Conservation (phyloP, 2,113 vertebrate species). For the Chiloscyllium plagiosum region DNA sequence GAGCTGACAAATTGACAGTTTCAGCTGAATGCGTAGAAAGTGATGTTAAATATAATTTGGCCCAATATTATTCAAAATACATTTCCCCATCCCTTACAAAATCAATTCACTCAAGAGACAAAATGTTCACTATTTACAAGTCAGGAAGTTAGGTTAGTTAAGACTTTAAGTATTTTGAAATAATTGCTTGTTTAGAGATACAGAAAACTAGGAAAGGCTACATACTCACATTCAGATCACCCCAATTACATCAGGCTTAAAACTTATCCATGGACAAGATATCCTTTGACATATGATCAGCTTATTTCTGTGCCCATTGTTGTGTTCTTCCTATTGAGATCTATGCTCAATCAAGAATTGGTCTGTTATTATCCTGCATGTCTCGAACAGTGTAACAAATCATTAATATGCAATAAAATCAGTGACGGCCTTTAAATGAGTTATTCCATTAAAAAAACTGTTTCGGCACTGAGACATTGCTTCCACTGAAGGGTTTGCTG, state of each 20-base stretch:
- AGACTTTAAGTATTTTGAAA: not conserved
- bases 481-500: not conserved
- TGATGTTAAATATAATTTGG: not conserved
- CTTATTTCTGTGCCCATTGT: not conserved
- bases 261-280: not conserved
- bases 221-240: not conserved
- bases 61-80: not conserved
- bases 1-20: not conserved
- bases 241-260: not conserved
- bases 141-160: not conserved
- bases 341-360: not conserved
- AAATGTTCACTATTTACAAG: not conserved
- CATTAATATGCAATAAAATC: not conserved
- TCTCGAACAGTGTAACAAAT: not conserved
- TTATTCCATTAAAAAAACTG: not conserved
- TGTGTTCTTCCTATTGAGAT: not conserved
- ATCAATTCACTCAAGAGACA: not conserved
- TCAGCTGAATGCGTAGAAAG: not conserved
- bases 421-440: not conserved
- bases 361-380: not conserved
- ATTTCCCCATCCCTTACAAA: not conserved
- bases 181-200: not conserved
- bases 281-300: not conserved
- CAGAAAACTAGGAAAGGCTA: not conserved
- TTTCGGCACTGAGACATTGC: not conserved